Conservation (phyloP, 2,888 invertebrate species). For the Belgica antarctica region DNA sequence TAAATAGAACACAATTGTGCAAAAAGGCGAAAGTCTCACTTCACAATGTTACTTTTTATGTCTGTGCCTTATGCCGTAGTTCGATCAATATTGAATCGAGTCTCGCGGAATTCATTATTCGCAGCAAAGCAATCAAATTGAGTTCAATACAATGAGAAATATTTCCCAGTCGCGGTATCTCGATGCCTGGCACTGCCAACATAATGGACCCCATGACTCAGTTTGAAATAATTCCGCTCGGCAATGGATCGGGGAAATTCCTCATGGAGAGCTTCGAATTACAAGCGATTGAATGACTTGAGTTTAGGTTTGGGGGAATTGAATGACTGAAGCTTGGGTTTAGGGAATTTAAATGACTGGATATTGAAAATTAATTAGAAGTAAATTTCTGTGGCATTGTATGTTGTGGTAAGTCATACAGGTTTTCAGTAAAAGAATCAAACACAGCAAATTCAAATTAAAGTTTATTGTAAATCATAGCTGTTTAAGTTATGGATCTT, state of each 20-base stretch:
- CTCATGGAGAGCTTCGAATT: neutral
- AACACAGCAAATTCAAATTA: too few relatives aligned
- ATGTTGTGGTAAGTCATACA: too few relatives aligned
- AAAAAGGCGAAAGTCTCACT: neutral
- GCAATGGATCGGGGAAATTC: conserved; percentile 4
- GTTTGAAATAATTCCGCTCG: conserved; percentile 17
- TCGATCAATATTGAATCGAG: neutral
- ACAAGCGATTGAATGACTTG: neutral
- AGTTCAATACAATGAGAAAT: conserved; percentile 36
- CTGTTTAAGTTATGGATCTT: too few relatives aligned
- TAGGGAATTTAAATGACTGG: too few relatives aligned
- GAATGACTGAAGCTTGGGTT: too few relatives aligned
- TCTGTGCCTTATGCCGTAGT: conserved; percentile 14
- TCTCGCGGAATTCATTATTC: conserved; percentile 12
- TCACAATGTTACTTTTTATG: too few relatives aligned
- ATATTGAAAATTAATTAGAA: too few relatives aligned
- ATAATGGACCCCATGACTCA: conserved; percentile 19
- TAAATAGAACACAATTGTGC: conserved; percentile 33
- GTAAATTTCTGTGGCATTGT: too few relatives aligned
- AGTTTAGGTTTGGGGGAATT: conserved; percentile 27
- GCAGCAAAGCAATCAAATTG: conserved; percentile 39
- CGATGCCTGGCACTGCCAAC: neutral
- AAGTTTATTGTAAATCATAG: too few relatives aligned
- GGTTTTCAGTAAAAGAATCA: too few relatives aligned
- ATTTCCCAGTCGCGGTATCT: conserved; percentile 1